Evolutionary conservation across 64 coral and sea anemone genomes (phyloP), one percentile per base, ranked within the genome.

Genomic region (Astreopora myriophthalma): DNA sequence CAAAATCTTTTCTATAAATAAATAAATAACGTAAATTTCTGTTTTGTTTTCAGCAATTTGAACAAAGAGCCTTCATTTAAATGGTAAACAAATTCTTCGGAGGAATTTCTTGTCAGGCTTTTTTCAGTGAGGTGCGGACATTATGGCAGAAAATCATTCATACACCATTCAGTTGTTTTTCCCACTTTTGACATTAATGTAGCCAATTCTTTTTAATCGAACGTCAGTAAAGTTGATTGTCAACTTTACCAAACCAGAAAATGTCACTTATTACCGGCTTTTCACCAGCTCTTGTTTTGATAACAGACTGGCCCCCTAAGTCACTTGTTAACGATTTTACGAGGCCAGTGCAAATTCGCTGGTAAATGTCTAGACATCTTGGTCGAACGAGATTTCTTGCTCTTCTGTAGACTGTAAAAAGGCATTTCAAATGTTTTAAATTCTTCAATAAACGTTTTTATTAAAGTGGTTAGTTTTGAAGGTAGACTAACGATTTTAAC

Each of bases 281-380:
- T 81, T 81, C 16, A 81, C 77, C 77, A 58, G 77, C 44, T 81
- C 27, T 34, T 81, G 77, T 81, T 81, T 79, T 81, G 29, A 58
- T 34, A 62, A 81, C 29, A 61, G 30, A 8, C 6, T 0, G 61
- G 23, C 61, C 23, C 24, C 22, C 61, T 26, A 25, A 16, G 35
- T 40, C 34, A 17, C 19, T 75, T 69, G 5, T 12, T 27, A 24
- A 29, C 66, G 6, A 69, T 9, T 12, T 69, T 69, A 28, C 12
- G 9, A 10, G 31, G 3, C 31, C 24, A 29, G 13, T 9, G 42
- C n/a, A n/a, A n/a, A n/a, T n/a, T n/a, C n/a, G n/a, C n/a, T n/a
- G n/a, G n/a, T n/a, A n/a, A n/a, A n/a, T n/a, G n/a, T n/a, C n/a
- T n/a, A n/a, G n/a, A n/a, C n/a, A n/a, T n/a, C n/a, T n/a, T n/a